Evolutionary conservation across 2,797 vertebrate genomes (phyloP).

Genomic region (Alosa sapidissima): DNA sequence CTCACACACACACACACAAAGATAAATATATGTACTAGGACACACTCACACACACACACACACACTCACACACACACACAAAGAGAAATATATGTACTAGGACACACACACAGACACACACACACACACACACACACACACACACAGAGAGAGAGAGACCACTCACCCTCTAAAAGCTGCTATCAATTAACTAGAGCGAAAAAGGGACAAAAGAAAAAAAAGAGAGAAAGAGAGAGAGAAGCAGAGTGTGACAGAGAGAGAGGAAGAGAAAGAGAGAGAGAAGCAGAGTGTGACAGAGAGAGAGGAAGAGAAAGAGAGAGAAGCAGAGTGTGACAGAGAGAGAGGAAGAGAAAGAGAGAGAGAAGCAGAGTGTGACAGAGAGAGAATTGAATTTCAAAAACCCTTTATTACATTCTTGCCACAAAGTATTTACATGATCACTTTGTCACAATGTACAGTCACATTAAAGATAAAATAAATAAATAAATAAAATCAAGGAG

Average conservation of each 20-base stretch:
- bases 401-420: too few species aligned
- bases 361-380: too few species aligned
- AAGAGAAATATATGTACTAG: not conserved
- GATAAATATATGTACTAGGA: not conserved
- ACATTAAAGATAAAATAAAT: too few species aligned
- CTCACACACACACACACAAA: not conserved
- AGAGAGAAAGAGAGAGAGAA: not conserved
- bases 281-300: not conserved
- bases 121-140: not conserved
- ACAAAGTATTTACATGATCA: too few species aligned
- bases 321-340: not conserved
- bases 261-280: not conserved
- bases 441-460: too few species aligned
- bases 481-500: too few species aligned
- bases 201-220: not conserved
- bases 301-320: not conserved
- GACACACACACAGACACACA: not conserved
- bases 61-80: not conserved
- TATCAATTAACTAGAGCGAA: constrained; percentile 47
- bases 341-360: not conserved
- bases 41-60: constrained; percentile 12
- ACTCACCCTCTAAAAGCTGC: constrained; percentile 41
- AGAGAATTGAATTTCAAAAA: too few species aligned
- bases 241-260: too few species aligned
- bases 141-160: not conserved